Evolutionary conservation across 2,113 vertebrate species (phyloP).

Genomic region (Hiodon alosoides): DNA sequence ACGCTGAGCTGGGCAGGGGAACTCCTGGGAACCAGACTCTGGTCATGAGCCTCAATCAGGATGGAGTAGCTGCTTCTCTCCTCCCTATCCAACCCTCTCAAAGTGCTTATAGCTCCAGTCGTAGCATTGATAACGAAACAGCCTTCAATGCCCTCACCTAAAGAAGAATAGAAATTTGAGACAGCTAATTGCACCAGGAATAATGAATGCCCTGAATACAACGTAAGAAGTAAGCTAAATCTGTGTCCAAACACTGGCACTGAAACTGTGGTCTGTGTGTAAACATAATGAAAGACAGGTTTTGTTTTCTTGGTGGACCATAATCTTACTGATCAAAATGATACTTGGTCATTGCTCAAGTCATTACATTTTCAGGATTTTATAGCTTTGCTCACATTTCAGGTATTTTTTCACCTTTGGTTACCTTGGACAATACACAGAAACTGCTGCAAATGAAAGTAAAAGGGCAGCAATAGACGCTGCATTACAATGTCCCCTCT

Average conservation of each 20-base stretch:
- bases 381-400: neutral
- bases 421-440: neutral
- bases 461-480: too few species aligned
- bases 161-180: constrained; percentile 16
- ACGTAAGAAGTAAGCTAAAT: neutral
- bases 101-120: constrained; percentile 70
- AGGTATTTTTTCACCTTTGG: constrained; percentile 8
- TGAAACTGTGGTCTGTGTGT: too few species aligned
- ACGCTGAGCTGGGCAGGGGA: constrained; percentile 64
- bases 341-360: too few species aligned
- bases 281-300: too few species aligned
- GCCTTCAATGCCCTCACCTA: constrained; percentile 67
- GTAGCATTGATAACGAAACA: constrained; percentile 72
- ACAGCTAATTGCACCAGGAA: neutral
- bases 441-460: neutral
- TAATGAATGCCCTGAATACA: neutral
- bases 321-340: too few species aligned
- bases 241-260: neutral
- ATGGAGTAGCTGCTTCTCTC: constrained; percentile 71
- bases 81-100: constrained; percentile 74
- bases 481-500: too few species aligned
- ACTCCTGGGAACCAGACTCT: constrained; percentile 59
- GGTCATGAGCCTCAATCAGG: constrained; percentile 68
- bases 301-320: too few species aligned
- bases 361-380: neutral